phyloP scores from a whole-genome alignment of 2,113 vertebrate genomes.

The Ursus arctos region DNA sequence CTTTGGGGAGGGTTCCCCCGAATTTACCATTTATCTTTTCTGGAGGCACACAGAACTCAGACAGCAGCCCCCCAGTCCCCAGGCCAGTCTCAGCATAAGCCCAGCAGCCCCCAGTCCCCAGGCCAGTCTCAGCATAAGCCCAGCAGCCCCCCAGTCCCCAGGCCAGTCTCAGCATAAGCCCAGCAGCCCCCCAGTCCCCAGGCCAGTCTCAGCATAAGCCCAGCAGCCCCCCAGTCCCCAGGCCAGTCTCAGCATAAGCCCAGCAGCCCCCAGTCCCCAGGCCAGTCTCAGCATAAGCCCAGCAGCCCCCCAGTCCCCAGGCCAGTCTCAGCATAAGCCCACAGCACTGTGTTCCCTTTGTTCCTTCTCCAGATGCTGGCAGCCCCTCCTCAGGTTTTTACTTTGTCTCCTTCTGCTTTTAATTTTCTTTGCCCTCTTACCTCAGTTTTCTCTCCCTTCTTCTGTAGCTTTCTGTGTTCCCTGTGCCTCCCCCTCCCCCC shows the following conservation, averaged over 20 bases:
- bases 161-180: background rate
- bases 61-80: background rate
- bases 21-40: background rate
- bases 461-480: background rate
- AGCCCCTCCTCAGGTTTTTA: constrained; percentile 1
- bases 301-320: background rate
- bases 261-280: background rate
- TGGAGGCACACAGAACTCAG: background rate
- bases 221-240: background rate
- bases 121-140: background rate
- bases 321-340: background rate
- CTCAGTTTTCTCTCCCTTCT: constrained; percentile 58
- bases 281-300: background rate
- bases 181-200: background rate
- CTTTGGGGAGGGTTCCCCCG: background rate
- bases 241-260: background rate
- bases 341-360: background rate
- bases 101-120: background rate
- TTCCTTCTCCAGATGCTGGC: background rate
- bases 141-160: background rate
- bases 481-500: background rate
- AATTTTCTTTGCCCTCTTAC: constrained; percentile 54
- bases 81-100: background rate
- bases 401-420: constrained; percentile 48
- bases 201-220: background rate